A percentile compares a stretch with the other conserved stretches of the same genome.
Conservation (phyloP, 1,140 invertebrate species). For the Lordiphosa stackelbergi region DNA sequence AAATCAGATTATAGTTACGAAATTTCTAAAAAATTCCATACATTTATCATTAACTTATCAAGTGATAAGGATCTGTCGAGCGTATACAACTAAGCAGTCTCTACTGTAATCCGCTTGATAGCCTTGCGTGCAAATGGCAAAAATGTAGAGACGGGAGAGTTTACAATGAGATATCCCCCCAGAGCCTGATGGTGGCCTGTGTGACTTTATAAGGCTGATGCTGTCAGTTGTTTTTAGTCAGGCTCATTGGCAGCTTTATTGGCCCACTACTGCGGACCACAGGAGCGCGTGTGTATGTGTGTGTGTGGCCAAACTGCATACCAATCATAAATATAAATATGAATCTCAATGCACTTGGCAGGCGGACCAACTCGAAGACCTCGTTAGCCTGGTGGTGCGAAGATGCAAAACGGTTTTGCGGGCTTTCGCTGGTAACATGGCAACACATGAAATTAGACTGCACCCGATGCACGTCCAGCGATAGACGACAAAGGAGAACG, state of each 20-base stretch:
- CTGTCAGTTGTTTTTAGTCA: conserved; percentile 64
- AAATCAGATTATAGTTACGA: background rate
- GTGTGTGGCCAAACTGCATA: conserved; percentile 49
- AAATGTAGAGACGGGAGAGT: conserved; percentile 42
- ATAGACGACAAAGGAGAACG: conserved; percentile 49
- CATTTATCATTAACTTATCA: background rate
- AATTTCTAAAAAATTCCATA: background rate
- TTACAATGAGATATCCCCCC: conserved; percentile 23
- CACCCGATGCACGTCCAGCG: conserved; percentile 64
- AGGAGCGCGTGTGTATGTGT: conserved; percentile 21
- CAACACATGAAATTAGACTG: conserved; percentile 75
- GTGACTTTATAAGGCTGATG: conserved; percentile 64
- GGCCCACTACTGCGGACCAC: conserved; percentile 6
- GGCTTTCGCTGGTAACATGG: conserved; percentile 57
- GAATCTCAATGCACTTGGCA: conserved; percentile 62
- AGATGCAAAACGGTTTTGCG: conserved; percentile 63
- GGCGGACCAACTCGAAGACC: conserved; percentile 10
- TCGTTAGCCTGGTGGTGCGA: conserved; percentile 65
- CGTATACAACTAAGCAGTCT: background rate
- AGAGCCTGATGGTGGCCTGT: conserved; percentile 47
- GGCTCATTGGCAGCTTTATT: conserved; percentile 72
- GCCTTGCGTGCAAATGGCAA: conserved; percentile 63
- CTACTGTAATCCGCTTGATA: conserved; percentile 20
- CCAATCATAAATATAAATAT: conserved; percentile 72
- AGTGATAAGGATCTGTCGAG: background rate